Percentiles rank a stretch among this genome's conserved stretches.
These are phyloP conservation scores for Pollenia labialis DNA, from an alignment of 2,888 invertebrate genomes.

Conservation along the genomic window DNA sequence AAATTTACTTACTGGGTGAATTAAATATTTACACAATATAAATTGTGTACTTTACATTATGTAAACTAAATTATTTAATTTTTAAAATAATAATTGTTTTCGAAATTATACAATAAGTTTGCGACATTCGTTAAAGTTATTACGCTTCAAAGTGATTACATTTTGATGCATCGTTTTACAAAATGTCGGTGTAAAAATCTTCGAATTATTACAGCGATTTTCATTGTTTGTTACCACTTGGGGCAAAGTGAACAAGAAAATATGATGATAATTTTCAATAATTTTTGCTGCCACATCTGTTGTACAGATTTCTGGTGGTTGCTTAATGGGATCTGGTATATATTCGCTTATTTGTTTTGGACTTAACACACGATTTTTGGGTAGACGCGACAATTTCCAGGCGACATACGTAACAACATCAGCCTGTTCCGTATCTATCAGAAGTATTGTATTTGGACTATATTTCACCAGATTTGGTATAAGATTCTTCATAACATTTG, in stretches of 20 bases:
- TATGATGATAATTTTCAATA: slow-evolving; percentile 34
- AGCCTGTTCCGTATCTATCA: slow-evolving; percentile 53
- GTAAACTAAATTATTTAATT: slow-evolving; percentile 23
- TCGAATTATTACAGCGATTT: background rate
- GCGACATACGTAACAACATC: slow-evolving; percentile 54
- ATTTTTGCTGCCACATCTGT: slow-evolving; percentile 39
- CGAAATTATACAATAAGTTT: slow-evolving; percentile 20
- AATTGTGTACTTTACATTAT: background rate
- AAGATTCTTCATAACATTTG: slow-evolving; percentile 39
- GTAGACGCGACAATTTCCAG: slow-evolving; percentile 53
- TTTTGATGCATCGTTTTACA: slow-evolving; percentile 24
- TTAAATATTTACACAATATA: slow-evolving; percentile 5
- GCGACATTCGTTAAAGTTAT: background rate
- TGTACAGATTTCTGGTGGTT: background rate
- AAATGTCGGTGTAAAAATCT: slow-evolving; percentile 1
- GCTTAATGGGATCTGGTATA: background rate
- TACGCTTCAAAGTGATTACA: background rate
- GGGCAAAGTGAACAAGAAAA: background rate
- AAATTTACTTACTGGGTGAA: background rate
- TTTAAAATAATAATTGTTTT: background rate
- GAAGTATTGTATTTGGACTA: slow-evolving; percentile 58
- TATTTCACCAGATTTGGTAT: slow-evolving; percentile 56
- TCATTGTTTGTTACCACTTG: background rate
- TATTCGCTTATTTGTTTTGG: slow-evolving; percentile 8
- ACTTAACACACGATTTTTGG: slow-evolving; percentile 38